Conservation (phyloP, 2,113 vertebrate genomes). For the Macrotis lagotis region DNA sequence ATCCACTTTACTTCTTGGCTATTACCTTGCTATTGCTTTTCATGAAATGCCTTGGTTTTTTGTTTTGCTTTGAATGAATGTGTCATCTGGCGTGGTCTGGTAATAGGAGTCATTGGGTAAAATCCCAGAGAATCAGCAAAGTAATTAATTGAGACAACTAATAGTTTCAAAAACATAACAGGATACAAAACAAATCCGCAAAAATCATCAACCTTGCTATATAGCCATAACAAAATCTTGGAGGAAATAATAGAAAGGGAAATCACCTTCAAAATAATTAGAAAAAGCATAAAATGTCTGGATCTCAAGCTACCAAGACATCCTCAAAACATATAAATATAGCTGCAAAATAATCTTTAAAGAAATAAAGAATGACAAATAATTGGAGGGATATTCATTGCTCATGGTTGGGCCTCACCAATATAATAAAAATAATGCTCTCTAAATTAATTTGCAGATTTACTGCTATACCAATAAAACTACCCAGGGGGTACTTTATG, state of each 20-base stretch:
- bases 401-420: neutral
- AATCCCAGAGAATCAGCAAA: neutral
- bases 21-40: neutral
- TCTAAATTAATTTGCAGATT: neutral
- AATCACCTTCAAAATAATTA: neutral
- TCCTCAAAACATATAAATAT: neutral
- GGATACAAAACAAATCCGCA: neutral
- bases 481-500: neutral
- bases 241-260: neutral
- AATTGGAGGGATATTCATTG: neutral
- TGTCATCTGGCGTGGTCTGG: neutral
- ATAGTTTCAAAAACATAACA: neutral
- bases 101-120: neutral
- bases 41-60: neutral
- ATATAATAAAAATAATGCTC: neutral
- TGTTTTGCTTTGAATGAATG: neutral
- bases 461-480: neutral
- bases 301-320: neutral
- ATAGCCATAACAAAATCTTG: neutral
- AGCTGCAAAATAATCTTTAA: neutral
- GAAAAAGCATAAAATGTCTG: neutral
- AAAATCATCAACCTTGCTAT: neutral
- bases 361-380: neutral
- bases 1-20: neutral
- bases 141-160: neutral